These are phyloP conservation scores for Zelleria hepariella DNA, from an alignment of 2,888 invertebrate genomes.

Conservation along the genomic window DNA sequence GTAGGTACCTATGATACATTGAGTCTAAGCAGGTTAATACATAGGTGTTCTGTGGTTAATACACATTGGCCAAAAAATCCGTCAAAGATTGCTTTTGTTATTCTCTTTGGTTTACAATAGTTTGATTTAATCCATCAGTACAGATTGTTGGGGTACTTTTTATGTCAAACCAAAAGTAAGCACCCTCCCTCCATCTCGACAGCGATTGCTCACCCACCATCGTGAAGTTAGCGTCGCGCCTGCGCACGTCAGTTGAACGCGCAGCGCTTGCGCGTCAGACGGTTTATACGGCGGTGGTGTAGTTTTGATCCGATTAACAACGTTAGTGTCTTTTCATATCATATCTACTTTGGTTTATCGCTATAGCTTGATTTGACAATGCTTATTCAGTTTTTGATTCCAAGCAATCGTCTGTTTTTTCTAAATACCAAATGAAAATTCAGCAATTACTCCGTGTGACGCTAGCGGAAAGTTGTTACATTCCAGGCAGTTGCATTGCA, in stretches of 20 bases:
- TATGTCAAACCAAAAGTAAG: not conserved
- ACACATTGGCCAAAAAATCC: too few relatives aligned
- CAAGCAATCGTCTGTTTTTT: not conserved
- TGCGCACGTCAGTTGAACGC: constrained; percentile 65
- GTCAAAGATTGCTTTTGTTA: too few relatives aligned
- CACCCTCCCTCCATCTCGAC: not conserved
- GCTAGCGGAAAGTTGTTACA: constrained; percentile 3
- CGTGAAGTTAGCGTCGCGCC: constrained; percentile 58
- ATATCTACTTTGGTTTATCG: constrained; percentile 15
- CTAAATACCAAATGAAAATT: not conserved
- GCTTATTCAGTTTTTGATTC: not conserved
- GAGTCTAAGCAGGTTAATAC: too few relatives aligned
- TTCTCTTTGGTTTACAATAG: too few relatives aligned
- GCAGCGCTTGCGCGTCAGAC: constrained; percentile 70
- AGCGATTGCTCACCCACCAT: constrained; percentile 20
- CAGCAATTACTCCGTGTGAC: constrained; percentile 3
- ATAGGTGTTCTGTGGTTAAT: too few relatives aligned
- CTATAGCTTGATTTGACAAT: constrained; percentile 43
- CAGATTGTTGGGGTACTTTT: not conserved
- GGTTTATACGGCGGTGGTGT: constrained; percentile 68
- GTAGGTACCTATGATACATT: too few relatives aligned
- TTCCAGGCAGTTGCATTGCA: constrained; percentile 8
- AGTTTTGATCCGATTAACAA: constrained; percentile 71
- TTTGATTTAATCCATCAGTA: too few relatives aligned
- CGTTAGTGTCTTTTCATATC: constrained; percentile 51